Evolutionary conservation across 2,797 vertebrate species (phyloP), one percentile per base, ranked within the genome.

Genomic region (Choloepus didactylus): DNA sequence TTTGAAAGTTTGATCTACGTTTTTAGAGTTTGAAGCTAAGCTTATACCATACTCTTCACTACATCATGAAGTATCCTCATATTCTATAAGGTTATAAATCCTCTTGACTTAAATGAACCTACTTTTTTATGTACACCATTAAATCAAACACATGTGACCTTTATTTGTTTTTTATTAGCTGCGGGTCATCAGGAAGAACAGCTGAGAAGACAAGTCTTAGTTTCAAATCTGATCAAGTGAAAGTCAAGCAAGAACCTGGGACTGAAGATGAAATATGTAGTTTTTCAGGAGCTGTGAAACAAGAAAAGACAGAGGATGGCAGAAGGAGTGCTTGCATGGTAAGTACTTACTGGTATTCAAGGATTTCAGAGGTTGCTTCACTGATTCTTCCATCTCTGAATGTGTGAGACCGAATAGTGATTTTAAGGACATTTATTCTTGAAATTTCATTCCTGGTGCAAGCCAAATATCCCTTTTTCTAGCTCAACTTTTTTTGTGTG

Each of bases 291-390:
- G 81, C 98, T 93, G 98, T 98, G 54, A 99, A 99, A 97, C 98
- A 99, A 9, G 99, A 99, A 29, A 99, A 98, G 86, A 97, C 98
- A 54, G 99, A 99, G 96, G 99, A 99, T 93, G 99, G 99, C 67
- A 98, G 99, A 64, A 98, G 99, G 97, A 99, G 99, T 73, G 99
- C 99, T 95, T 99, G 99, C 98, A 99, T 99, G 99, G 99, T 99
- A 98, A 98, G 94, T 82, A 94, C 92, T 93, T n/a, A 56, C 87
- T 69, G 7, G 96, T 29, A 27, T 60, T 46, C 38, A 19, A 84
- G 56, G 0, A 7, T n/a, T 49, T 19, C 27, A n/a, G 14, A 15
- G 35, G 15, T 54, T 29, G 35, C 38, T 44, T 83, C 77, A 27
- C 7, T 54, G 11, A 11, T 21, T 41, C 54, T 80, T 92, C 54